A percentile compares a stretch with the other conserved stretches of the same genome.
These are phyloP conservation scores for Tetramorium simillimum DNA, from an alignment of 1,140 invertebrate species.

Conservation along the genomic window DNA sequence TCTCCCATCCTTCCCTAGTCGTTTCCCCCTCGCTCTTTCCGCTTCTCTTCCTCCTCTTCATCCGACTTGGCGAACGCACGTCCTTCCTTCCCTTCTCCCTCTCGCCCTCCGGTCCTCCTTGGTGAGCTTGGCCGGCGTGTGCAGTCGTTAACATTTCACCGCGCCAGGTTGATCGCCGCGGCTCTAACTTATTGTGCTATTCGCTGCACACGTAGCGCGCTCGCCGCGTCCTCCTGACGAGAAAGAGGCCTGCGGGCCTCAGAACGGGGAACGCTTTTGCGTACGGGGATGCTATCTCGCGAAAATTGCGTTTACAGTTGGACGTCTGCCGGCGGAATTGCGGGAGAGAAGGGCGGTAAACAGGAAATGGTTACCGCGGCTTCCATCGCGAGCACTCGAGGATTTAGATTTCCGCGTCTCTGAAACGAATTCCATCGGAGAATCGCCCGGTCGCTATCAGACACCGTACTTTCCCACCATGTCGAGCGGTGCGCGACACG, in stretches of 20 bases:
- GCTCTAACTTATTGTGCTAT: conserved; percentile 60
- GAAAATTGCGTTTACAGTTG: conserved; percentile 64
- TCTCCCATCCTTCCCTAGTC: conserved; percentile 36
- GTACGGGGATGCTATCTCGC: conserved; percentile 21
- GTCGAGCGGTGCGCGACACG: background rate
- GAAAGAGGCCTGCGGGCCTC: background rate
- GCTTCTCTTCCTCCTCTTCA: conserved; percentile 33
- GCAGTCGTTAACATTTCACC: conserved; percentile 72
- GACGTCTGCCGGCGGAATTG: background rate
- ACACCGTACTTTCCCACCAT: background rate
- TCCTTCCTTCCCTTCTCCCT: conserved; percentile 50
- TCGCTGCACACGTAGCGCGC: conserved; percentile 37
- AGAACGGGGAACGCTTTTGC: conserved; percentile 51
- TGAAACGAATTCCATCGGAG: background rate
- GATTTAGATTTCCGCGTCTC: conserved; percentile 35
- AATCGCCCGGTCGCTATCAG: background rate
- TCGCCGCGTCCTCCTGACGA: conserved; percentile 25
- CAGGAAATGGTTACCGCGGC: background rate
- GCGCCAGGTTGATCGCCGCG: conserved; percentile 58
- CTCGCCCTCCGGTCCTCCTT: background rate
- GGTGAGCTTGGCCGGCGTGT: conserved; percentile 36
- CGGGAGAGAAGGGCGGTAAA: conserved; percentile 4
- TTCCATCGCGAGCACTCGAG: background rate
- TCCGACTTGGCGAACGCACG: conserved; percentile 44
- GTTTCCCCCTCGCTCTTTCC: conserved; percentile 32